Percentiles rank a stretch among this genome's conserved stretches.
phyloP scores from a whole-genome alignment of 2,113 vertebrate species.

The Hemichromis elongatus region DNA sequence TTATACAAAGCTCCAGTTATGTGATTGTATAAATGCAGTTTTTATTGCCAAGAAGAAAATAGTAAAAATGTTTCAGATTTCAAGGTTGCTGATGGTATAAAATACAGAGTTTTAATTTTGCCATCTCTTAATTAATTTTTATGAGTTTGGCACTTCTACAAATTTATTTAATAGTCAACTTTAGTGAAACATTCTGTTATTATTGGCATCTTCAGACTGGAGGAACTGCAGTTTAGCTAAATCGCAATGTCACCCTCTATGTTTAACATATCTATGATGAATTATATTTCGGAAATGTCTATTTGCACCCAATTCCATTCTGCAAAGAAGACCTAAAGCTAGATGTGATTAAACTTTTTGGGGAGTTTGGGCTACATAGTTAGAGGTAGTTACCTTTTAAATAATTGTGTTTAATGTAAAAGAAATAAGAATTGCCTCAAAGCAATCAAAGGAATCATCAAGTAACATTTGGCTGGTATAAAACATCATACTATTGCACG shows the following conservation, averaged over 20 bases:
- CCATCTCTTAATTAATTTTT: neutral
- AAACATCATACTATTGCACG: neutral
- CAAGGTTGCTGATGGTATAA: neutral
- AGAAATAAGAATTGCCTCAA: neutral
- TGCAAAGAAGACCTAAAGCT: neutral
- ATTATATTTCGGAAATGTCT: rapidly evolving
- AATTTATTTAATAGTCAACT: rapidly evolving
- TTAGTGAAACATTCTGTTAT: neutral
- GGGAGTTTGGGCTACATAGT: neutral
- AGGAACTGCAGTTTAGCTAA: neutral
- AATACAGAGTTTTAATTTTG: neutral
- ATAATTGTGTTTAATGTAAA: neutral
- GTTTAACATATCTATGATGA: neutral
- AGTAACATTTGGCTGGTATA: neutral
- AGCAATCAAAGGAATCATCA: neutral
- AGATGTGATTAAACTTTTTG: neutral
- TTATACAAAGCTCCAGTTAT: neutral
- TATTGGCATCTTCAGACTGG: neutral
- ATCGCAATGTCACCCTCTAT: neutral
- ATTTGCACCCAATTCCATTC: neutral
- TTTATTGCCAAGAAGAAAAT: neutral
- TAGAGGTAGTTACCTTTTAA: neutral
- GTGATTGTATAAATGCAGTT: neutral
- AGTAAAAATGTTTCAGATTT: neutral
- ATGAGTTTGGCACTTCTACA: neutral